Percentiles rank a stretch among this genome's conserved stretches.
Conservation (phyloP, 2,888 invertebrate species). For the Hypomecis atomaria region DNA sequence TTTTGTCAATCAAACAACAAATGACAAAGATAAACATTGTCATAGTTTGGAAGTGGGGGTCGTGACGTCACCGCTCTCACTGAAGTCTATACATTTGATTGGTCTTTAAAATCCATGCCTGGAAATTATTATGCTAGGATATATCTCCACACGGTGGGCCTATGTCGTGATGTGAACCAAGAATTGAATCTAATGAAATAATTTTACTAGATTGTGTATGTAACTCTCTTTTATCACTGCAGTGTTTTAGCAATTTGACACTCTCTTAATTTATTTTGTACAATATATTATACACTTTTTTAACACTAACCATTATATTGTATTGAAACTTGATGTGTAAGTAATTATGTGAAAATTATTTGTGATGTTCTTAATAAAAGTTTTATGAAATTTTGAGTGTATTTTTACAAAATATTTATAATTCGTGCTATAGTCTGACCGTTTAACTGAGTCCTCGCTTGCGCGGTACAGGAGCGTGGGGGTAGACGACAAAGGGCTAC, state of each 20-base stretch:
- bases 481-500: too few relatives aligned
- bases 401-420: slow-evolving; percentile 24
- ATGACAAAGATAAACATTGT: too few relatives aligned
- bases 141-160: too few relatives aligned
- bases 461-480: too few relatives aligned
- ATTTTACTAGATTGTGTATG: not conserved
- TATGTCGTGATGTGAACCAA: not conserved
- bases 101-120: too few relatives aligned
- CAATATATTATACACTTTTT: slow-evolving; percentile 46
- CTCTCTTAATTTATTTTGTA: slow-evolving; percentile 49
- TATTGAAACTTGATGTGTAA: slow-evolving; percentile 13
- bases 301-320: slow-evolving; percentile 50
- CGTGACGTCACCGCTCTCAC: too few relatives aligned
- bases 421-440: too few relatives aligned
- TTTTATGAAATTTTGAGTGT: slow-evolving; percentile 47
- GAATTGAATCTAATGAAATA: not conserved
- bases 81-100: too few relatives aligned
- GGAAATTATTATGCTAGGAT: too few relatives aligned
- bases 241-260: slow-evolving; percentile 35
- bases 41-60: too few relatives aligned
- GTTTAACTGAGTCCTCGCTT: too few relatives aligned
- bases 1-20: too few relatives aligned
- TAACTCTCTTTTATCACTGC: not conserved
- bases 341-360: slow-evolving; percentile 65
- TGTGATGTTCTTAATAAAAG: slow-evolving; percentile 74